Base-by-base conservation (phyloP, 2,888 invertebrate species). In the Drosophila tanythrix region DNA sequence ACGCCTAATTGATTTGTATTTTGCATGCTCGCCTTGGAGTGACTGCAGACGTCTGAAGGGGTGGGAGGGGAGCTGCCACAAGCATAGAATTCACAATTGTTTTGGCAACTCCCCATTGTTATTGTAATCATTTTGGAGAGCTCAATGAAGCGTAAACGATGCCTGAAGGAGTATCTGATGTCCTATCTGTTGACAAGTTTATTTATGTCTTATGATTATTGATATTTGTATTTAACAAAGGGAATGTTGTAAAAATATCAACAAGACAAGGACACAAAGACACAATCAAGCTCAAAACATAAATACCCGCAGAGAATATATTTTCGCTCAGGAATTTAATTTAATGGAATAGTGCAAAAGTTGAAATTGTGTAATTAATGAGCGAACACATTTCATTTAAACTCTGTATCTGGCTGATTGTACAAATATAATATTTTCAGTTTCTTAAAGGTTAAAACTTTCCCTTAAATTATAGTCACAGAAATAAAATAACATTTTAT, bases 1-100 rank as follows among this genome's bases (percentile, higher is more conserved):
- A 76, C 85, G 82, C 88, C 74, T 85, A 85, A 85, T 85, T 89
- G 84, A 85, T 85, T 85, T 85, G 90, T 83, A 85, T 82, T 78
- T 82, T 78, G 70, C 78, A 81, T 82, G 88, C 53, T 56, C 59
- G 63, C 67, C 52, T 71, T 62, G 77, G 67, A 81, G 53, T 36
- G 38, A 38, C 61, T 50, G 52, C 77, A 81, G 67, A 70, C 80
- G 60, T 11, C 38, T 25, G n/a, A 10, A 18, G 29, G 2, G 31
- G 21, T 35, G n/a, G 27, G 25, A 2, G 25, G 8, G 11, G n/a
- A 29, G 25, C n/a, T 52, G 40, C n/a, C 29, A 55, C 15, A 27
- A 56, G 38, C 69, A 74, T 71, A 27, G 63, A 38, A 40, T 53
- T 66, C 68, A 51, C 68, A 81, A 71, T 76, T 78, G 65, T 68